phyloP scores from a whole-genome alignment of 2,113 vertebrate species.

The Mohoua ochrocephala region DNA sequence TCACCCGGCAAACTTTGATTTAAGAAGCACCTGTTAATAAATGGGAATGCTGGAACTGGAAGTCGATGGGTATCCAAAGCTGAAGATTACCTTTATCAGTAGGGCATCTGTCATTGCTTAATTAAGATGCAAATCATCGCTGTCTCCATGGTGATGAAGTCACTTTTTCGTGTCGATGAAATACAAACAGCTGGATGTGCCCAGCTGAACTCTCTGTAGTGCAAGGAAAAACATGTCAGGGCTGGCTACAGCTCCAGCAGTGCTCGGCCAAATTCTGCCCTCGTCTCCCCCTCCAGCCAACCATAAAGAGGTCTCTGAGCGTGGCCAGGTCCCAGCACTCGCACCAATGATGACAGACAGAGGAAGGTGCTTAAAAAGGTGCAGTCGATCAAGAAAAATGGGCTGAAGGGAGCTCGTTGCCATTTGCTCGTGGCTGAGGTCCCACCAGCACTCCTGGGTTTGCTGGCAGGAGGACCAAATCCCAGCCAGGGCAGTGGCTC shows the following conservation, averaged over 20 bases:
- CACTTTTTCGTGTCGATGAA: background rate
- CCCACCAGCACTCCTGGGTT: background rate
- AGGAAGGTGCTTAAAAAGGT: background rate
- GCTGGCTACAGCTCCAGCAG: background rate
- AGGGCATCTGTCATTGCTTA: constrained; percentile 26
- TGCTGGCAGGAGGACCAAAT: background rate
- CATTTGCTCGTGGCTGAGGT: background rate
- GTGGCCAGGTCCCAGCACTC: background rate
- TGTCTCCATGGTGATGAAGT: constrained; percentile 8
- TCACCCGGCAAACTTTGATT: background rate
- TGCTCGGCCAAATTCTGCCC: background rate
- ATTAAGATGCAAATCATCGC: constrained; percentile 34
- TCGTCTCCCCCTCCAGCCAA: background rate
- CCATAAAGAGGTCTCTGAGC: background rate
- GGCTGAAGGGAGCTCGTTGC: background rate
- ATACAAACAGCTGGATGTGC: background rate
- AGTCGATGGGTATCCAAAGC: background rate
- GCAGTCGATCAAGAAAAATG: background rate
- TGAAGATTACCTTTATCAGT: background rate
- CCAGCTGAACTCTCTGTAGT: background rate
- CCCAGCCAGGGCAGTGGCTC: background rate
- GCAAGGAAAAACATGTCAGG: background rate
- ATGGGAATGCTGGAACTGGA: background rate
- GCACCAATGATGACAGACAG: background rate
- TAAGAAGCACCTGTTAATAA: background rate